Conservation (phyloP, 2,888 invertebrate species). For the Steinernema hermaphroditum region DNA sequence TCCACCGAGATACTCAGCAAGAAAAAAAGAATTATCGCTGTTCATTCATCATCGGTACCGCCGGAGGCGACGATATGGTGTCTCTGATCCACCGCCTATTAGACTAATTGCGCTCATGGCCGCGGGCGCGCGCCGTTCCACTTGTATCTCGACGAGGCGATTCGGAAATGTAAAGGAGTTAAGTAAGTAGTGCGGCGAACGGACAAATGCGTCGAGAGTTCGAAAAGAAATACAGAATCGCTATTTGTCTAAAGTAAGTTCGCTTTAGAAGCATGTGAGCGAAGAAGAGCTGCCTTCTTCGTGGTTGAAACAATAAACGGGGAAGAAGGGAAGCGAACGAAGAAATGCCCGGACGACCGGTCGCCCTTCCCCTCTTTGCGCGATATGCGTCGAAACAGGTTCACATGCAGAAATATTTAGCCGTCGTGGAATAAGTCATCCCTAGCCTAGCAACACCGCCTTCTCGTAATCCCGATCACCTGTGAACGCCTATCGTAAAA, state of each 20-base stretch:
- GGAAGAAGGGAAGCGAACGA: conserved; percentile 19
- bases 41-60: conserved; percentile 17
- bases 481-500: too few species aligned
- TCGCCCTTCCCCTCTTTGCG: conserved; percentile 29
- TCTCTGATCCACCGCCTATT: conserved; percentile 5
- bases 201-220: too few species aligned
- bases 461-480: conserved; percentile 17
- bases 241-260: too few species aligned
- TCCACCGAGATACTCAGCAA: not conserved
- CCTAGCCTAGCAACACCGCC: conserved; percentile 19
- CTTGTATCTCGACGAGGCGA: conserved; percentile 18
- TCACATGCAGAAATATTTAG: conserved; percentile 29
- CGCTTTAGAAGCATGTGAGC: not conserved
- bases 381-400: conserved; percentile 28
- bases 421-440: conserved; percentile 24
- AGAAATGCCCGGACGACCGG: conserved; percentile 31
- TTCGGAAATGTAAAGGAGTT: conserved; percentile 20
- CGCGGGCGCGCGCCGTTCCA: conserved; percentile 29
- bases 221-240: too few species aligned
- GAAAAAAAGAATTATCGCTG: conserved; percentile 14
- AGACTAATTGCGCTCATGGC: conserved; percentile 15
- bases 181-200: not conserved
- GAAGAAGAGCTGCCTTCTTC: conserved; percentile 21
- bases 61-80: not conserved
- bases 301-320: conserved; percentile 27